Base-by-base conservation (phyloP, 2,113 vertebrate genomes). In the Dissostichus mawsoni region DNA sequence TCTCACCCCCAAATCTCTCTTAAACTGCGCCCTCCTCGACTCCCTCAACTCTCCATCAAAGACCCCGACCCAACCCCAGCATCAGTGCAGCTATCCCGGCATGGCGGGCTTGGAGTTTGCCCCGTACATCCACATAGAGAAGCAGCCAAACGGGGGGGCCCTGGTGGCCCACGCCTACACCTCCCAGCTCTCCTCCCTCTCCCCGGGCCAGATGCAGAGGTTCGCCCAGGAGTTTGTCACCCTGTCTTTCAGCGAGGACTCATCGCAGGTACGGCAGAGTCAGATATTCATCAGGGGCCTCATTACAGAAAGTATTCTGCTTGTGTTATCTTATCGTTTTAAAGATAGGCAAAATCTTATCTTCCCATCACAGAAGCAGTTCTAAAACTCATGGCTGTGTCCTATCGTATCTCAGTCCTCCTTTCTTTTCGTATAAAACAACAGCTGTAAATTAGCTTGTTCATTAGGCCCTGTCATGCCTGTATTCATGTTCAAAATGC, bases 151-250 rank as follows among this genome's bases (percentile, higher is more conserved):
- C 45, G 98, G 98, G 69, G 98, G 98, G 1, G 98, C 97, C 47
- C 95, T 97, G 72, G 96, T 99, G 91, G 94, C 96, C 77, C 98
- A 99, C 62, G 97, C 97, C 83, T 99, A 99, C 94, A 95, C 93
- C 61, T 95, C 94, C n/a, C 98, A 99, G 94, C 97, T 99, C 72
- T 93, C 96, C 75, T 94, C 94, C 52, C 96, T 99, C 85, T 97
- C 98, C 86, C 89, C 92, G 81, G 85, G 94, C 89, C 96, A 99
- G 96, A 96, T 96, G 95, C 96, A 97, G 93, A 95, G 96, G 83
- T 99, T 99, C 87, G 97, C 98, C 67, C 95, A 98, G 87, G 97
- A 99, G 93, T 99, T 99, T 93, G 96, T 99, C 83, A 96, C 93
- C 66, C 87, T 99, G 90, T 93, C 96, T 16, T 99, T 99, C 95